Evolutionary conservation across 1,140 invertebrate species (phyloP), one percentile per base, ranked within the genome.

Genomic region (Pseudomyrmex dendroicus): DNA sequence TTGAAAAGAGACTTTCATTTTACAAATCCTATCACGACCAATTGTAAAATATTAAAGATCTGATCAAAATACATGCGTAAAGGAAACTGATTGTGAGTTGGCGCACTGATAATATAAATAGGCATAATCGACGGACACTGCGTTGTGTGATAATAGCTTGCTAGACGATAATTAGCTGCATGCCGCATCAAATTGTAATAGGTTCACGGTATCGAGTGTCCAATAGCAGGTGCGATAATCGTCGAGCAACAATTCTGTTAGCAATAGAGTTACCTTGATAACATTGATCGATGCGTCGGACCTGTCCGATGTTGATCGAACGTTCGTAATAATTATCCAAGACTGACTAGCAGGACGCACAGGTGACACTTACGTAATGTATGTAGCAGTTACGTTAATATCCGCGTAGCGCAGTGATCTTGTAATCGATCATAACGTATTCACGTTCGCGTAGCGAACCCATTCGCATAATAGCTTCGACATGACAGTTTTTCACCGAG

Each of bases 251-350:
- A 64, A 84, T 87, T 82, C 86, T 85, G 85, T 88, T 87, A 77
- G 86, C 86, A 84, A 88, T 88, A 80, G 86, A 87, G 85, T 88
- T 88, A 87, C 82, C 83, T 84, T 85, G 86, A 87, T 88, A 88
- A 84, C 76, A 77, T 82, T 87, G 86, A 88, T 88, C 85, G 86
- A 84, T 88, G 82, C 76, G 54, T 48, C 61, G 44, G 50, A 56
- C 54, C 57, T 62, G 76, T 77, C 74, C 61, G 70, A 84, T 87
- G 86, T 87, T 88, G 86, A 88, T 84, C 86, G 86, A 88, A 63
- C 86, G 83, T 83, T 80, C 82, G 82, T 88, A 87, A 88, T 88
- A 88, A 88, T 88, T 88, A 87, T 88, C 86, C 85, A 87, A 88
- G 86, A 87, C 82, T 77, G 86, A 88, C 85, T 73, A 78, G 61